A percentile compares a stretch with the other conserved stretches of the same genome.
phyloP scores from a whole-genome alignment of 1,140 invertebrate species.

The Drosophila bocki region DNA sequence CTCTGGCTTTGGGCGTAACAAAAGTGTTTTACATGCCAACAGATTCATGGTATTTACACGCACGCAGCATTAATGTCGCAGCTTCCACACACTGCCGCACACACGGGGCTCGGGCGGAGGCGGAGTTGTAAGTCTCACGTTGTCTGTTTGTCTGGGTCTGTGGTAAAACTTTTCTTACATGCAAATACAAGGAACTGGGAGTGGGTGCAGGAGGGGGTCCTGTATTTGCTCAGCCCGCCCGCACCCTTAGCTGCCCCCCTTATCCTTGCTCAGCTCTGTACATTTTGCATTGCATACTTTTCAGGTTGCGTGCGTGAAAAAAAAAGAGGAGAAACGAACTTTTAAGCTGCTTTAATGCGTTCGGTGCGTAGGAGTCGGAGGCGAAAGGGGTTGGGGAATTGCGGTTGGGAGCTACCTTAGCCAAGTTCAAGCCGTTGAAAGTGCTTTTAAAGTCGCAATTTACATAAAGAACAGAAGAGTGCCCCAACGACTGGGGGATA shows the following conservation, averaged over 20 bases:
- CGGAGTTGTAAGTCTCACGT: conserved; percentile 71
- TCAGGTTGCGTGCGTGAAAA: conserved; percentile 70
- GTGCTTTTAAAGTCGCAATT: conserved; percentile 76
- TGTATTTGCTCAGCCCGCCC: conserved; percentile 40
- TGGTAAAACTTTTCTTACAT: conserved; percentile 78
- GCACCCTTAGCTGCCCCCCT: not conserved
- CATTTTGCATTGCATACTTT: conserved; percentile 75
- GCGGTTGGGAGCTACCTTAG: conserved; percentile 42
- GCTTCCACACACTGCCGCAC: conserved; percentile 28
- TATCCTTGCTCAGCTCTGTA: conserved; percentile 23
- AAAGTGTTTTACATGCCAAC: conserved; percentile 82
- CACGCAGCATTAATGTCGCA: conserved; percentile 81
- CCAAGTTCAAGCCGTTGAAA: conserved; percentile 81
- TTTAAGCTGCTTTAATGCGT: conserved; percentile 82
- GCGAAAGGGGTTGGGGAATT: conserved; percentile 24
- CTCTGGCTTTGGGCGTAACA: conserved; percentile 77
- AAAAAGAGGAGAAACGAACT: conserved; percentile 50
- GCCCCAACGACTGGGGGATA: conserved; percentile 12
- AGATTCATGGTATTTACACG: conserved; percentile 83
- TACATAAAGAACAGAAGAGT: conserved; percentile 17
- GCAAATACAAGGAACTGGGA: conserved; percentile 51
- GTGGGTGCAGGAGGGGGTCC: not conserved
- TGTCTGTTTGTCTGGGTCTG: conserved; percentile 81
- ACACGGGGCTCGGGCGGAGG: conserved; percentile 5
- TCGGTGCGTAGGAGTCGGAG: conserved; percentile 60